phyloP scores from a whole-genome alignment of 1,140 invertebrate species.

The Drosophila kurseongensis region DNA sequence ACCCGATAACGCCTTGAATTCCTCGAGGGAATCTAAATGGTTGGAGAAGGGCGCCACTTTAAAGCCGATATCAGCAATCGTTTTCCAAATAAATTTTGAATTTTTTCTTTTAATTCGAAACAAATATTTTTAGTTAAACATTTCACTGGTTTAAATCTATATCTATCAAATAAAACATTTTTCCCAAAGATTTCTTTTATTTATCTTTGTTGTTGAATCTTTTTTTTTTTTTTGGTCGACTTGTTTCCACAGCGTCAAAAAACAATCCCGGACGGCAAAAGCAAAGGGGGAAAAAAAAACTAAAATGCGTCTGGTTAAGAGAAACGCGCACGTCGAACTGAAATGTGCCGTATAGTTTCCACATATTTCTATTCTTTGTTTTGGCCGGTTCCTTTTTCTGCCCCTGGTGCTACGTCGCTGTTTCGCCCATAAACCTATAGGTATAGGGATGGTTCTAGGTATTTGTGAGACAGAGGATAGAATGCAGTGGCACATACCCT shows the following conservation, averaged over 20 bases:
- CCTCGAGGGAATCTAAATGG: constrained; percentile 83
- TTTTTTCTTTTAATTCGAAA: not conserved
- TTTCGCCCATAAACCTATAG: constrained; percentile 1
- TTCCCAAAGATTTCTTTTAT: too few relatives aligned
- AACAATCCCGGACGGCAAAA: constrained; percentile 1
- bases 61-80: constrained; percentile 57
- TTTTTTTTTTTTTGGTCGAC: not conserved
- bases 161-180: not conserved
- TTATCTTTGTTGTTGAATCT: not conserved
- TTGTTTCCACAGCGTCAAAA: constrained; percentile 4
- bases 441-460: constrained; percentile 52
- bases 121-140: not conserved
- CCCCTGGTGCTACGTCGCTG: constrained; percentile 4
- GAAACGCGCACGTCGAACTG: constrained; percentile 67
- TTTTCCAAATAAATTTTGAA: constrained; percentile 55
- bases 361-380: constrained; percentile 61
- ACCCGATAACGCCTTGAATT: constrained; percentile 76
- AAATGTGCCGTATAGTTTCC: constrained; percentile 73
- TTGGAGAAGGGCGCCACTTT: constrained; percentile 83
- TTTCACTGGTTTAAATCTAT: not conserved
- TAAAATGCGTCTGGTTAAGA: constrained; percentile 63
- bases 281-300: constrained; percentile 5
- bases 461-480: constrained; percentile 33
- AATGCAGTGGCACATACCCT: constrained; percentile 50
- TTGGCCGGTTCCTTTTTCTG: constrained; percentile 28